phyloP scores from a whole-genome alignment of 2,888 invertebrate genomes.

The Drosophila kuntzei region DNA sequence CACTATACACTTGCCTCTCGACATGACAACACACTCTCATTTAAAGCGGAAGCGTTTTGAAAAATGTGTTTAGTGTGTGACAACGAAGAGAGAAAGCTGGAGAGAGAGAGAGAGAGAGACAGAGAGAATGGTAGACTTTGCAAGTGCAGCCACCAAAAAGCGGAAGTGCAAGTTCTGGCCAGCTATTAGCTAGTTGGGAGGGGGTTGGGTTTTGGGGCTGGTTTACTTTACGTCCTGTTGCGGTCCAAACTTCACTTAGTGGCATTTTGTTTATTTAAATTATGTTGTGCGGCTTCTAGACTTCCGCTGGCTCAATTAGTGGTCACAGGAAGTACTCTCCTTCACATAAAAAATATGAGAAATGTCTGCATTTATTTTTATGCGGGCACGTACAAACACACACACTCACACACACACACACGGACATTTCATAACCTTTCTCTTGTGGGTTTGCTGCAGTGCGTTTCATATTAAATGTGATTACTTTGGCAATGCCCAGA shows the following conservation, averaged over 20 bases:
- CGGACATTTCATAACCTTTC: slow-evolving; percentile 50
- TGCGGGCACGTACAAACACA: slow-evolving; percentile 55
- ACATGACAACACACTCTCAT: slow-evolving; percentile 61
- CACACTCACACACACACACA: slow-evolving; percentile 5
- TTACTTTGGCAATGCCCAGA: slow-evolving; percentile 75
- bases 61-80: slow-evolving; percentile 79
- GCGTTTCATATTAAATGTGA: slow-evolving; percentile 83
- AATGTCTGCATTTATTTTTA: slow-evolving; percentile 63
- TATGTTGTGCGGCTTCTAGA: slow-evolving; percentile 78
- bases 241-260: slow-evolving; percentile 77
- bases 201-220: neutral
- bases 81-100: slow-evolving; percentile 44
- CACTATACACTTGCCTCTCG: slow-evolving; percentile 27
- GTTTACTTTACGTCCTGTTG: slow-evolving; percentile 71
- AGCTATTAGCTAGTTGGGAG: slow-evolving; percentile 15
- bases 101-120: slow-evolving; percentile 5
- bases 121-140: slow-evolving; percentile 17
- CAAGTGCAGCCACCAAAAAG: slow-evolving; percentile 44
- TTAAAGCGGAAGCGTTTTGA: slow-evolving; percentile 64
- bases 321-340: slow-evolving; percentile 62
- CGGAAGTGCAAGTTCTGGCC: slow-evolving; percentile 50
- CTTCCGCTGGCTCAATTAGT: slow-evolving; percentile 81
- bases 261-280: slow-evolving; percentile 80
- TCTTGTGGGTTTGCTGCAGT: slow-evolving; percentile 74
- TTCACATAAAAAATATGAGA: slow-evolving; percentile 32